A percentile compares a stretch with the other conserved stretches of the same genome.
phyloP scores from a whole-genome alignment of 2,113 vertebrate genomes.

The Etia nguti region DNA sequence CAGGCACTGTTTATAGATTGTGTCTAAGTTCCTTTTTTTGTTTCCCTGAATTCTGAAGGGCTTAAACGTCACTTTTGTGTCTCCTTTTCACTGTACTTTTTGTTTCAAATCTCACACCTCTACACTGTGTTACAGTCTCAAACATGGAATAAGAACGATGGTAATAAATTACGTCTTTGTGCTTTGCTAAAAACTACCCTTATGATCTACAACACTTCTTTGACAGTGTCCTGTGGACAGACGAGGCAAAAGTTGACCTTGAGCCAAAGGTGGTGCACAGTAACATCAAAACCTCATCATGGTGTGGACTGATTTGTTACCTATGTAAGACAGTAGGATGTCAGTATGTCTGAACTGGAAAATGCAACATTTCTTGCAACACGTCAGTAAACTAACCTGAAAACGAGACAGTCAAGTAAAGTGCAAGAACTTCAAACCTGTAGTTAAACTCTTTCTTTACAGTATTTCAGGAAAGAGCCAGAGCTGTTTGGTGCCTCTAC shows the following conservation, averaged over 20 bases:
- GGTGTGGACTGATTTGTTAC: background rate
- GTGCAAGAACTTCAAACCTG: background rate
- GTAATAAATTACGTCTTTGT: background rate
- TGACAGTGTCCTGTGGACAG: background rate
- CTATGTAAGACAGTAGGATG: background rate
- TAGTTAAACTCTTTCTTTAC: background rate
- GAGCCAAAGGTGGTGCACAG: background rate
- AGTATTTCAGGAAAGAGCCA: background rate
- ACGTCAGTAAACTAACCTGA: background rate
- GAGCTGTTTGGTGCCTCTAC: background rate
- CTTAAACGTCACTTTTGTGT: background rate
- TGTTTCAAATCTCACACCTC: background rate
- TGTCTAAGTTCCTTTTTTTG: background rate
- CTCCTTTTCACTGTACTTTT: background rate
- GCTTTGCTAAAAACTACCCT: background rate
- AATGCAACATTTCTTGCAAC: background rate
- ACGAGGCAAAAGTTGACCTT: background rate
- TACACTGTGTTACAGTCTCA: background rate
- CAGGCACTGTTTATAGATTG: background rate
- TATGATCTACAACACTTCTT: background rate
- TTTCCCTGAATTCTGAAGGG: background rate
- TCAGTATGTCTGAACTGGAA: background rate
- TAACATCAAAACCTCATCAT: background rate
- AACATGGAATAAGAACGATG: background rate
- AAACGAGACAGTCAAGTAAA: background rate